Evolutionary conservation across 92 coral and sea anemone genomes (phyloP), one percentile per base, ranked within the genome.

Genomic region (Meandrina meandrites): DNA sequence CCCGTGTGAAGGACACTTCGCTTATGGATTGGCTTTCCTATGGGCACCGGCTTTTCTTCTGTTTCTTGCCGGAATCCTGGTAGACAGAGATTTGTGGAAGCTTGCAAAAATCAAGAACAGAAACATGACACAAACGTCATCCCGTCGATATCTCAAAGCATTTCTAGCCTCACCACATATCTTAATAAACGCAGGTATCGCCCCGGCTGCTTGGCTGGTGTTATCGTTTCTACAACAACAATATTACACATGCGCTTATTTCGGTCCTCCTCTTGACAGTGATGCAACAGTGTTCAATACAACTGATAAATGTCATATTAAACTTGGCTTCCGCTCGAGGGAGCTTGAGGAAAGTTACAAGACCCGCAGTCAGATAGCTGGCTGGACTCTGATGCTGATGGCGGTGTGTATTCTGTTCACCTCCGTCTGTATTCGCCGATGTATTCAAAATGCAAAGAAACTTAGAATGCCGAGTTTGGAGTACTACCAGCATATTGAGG

Each of bases 1-100:
- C 79, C 94, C 97, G 0, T 94, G 97, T 56, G n/a, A 80, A 35
- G 83, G 93, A n/a, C 79, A 90, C 81, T 75, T 57, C 7, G 42
- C 64, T 5, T 94, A 94, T 70, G 97, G 97, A 9, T 21, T 92
- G 32, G 86, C 82, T 3, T 94, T 92, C 35, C 92, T 94, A 3
- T 83, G 89, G 50, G 88, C 81, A 1, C 97, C 97, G 0, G 84
- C 92, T 3, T 9, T 90, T 15, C 79, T 90, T 34, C 84, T 94
- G 30, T 79, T 92, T 34, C 82, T 91, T 36, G 72, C 86, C 18
- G 94, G 94, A 47, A 84, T 91, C 56, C 80, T 91, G 36, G 76
- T 91, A 5, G 87, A 91, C 28, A 36, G 48, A 21, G 82, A 80
- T 8, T 53, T 90, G 15, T 85, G 89, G 94, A 83, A 34, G 54